These are phyloP conservation scores for Desmodus rotundus DNA, from an alignment of 2,113 vertebrate species.

Conservation along the genomic window DNA sequence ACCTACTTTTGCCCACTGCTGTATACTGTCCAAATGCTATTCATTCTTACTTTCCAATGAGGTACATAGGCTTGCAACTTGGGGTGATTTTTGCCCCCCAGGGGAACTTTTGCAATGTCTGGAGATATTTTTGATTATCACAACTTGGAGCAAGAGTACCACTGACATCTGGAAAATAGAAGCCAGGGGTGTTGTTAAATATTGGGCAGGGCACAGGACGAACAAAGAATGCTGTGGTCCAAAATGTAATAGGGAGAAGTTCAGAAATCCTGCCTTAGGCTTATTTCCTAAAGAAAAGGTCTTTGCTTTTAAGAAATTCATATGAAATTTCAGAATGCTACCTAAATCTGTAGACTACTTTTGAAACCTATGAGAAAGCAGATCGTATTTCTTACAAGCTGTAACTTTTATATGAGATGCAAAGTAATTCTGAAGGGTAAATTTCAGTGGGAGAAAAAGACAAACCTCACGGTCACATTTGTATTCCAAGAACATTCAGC, in stretches of 20 bases:
- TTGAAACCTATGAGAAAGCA: neutral
- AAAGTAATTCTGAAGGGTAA: neutral
- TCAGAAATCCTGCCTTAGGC: neutral
- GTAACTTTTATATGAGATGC: neutral
- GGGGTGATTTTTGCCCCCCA: neutral
- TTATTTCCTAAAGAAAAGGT: neutral
- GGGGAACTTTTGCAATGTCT: neutral
- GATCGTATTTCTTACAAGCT: neutral
- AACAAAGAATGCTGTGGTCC: neutral
- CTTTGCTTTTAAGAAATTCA: neutral
- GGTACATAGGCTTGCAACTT: neutral
- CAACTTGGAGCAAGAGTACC: neutral
- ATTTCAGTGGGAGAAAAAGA: neutral
- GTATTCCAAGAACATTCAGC: constrained; percentile 21
- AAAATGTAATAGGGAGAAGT: neutral
- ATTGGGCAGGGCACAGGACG: neutral
- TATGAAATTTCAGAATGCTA: neutral
- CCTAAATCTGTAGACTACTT: neutral
- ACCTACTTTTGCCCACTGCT: neutral
- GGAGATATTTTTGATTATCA: neutral
- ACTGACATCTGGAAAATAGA: neutral
- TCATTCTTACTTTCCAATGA: neutral
- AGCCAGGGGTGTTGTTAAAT: neutral
- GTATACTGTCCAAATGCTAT: neutral
- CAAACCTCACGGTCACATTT: neutral